Conservation (phyloP, 2,113 vertebrate species). For the Prionailurus viverrinus region DNA sequence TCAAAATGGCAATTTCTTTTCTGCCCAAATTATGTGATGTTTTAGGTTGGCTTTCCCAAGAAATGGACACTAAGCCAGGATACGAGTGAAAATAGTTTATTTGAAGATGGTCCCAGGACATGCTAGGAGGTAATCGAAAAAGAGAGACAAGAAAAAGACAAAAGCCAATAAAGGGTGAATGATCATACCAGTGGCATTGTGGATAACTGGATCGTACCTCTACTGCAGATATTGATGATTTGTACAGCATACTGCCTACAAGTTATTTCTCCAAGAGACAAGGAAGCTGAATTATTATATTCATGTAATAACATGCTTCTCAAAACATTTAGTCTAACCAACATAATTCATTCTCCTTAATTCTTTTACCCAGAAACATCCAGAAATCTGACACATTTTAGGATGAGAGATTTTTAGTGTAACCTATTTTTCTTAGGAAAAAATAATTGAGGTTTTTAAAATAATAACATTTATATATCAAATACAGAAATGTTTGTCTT, state of each 20-base stretch:
- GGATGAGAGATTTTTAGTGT: not conserved
- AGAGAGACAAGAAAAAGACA: not conserved
- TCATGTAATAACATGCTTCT: not conserved
- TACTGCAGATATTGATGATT: not conserved
- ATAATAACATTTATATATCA: not conserved
- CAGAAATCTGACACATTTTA: not conserved
- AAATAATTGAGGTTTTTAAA: not conserved
- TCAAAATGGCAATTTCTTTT: conserved; percentile 53
- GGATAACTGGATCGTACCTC: not conserved
- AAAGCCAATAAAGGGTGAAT: not conserved
- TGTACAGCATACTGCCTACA: not conserved
- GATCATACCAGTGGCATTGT: not conserved
- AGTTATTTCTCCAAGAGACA: not conserved
- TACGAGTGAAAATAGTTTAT: not conserved
- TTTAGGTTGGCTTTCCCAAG: not conserved
- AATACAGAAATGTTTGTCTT: not conserved
- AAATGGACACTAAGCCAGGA: not conserved
- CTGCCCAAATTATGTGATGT: not conserved
- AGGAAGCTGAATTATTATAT: not conserved
- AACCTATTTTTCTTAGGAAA: not conserved
- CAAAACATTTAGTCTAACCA: not conserved
- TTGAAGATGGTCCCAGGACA: not conserved
- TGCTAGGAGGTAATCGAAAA: not conserved
- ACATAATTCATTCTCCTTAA: not conserved
- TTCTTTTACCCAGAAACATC: not conserved